phyloP scores from a whole-genome alignment of 2,888 invertebrate species.

The Pristionchus mayeri region DNA sequence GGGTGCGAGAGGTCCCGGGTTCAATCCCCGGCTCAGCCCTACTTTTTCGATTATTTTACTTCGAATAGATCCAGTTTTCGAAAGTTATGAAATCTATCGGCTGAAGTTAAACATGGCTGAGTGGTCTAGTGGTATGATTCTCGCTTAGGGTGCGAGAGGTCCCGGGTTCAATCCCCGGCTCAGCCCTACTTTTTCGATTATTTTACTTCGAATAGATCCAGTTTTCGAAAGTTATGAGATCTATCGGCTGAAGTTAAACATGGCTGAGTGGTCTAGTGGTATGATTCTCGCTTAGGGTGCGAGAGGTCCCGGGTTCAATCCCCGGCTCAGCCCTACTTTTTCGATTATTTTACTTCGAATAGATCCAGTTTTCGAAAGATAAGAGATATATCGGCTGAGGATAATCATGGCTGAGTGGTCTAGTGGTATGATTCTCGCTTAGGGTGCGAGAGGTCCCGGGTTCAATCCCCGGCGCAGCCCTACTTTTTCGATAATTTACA shows the following conservation, averaged over 20 bases:
- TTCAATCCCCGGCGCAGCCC: conserved; percentile 21
- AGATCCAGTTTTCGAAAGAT: not conserved
- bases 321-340: conserved; percentile 18
- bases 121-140: conserved; percentile 77
- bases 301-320: conserved; percentile 38
- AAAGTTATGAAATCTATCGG: not conserved
- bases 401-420: conserved; percentile 69
- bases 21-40: conserved; percentile 38
- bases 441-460: conserved; percentile 77
- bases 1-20: conserved; percentile 38
- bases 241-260: too few relatives aligned
- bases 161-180: conserved; percentile 74
- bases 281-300: conserved; percentile 38
- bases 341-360: too few relatives aligned
- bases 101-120: conserved; percentile 52
- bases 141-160: conserved; percentile 77
- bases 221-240: too few relatives aligned
- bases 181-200: too few relatives aligned
- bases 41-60: too few relatives aligned
- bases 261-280: conserved; percentile 38
- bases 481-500: not conserved
- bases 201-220: too few relatives aligned
- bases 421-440: conserved; percentile 77
- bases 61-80: too few relatives aligned
- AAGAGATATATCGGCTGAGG: not conserved